Percentiles rank a stretch among this genome's conserved stretches.
These are phyloP conservation scores for Synchiropus splendidus DNA, from an alignment of 2,113 vertebrate genomes.

Conservation along the genomic window DNA sequence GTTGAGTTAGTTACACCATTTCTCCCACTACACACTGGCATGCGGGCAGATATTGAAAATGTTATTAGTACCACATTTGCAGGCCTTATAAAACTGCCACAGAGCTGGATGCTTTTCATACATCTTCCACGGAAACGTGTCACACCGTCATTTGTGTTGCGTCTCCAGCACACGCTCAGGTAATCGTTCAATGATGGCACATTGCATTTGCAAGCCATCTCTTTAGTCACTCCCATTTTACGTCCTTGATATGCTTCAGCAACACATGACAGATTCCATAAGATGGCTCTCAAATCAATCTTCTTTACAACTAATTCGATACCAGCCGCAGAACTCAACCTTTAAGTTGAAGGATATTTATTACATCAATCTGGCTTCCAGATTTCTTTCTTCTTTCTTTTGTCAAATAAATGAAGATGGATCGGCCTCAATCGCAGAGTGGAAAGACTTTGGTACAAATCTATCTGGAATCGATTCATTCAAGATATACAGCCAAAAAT, in stretches of 20 bases:
- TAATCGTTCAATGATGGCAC: constrained; percentile 24
- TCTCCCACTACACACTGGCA: constrained; percentile 30
- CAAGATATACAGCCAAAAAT: too few relatives aligned
- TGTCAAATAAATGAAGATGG: too few relatives aligned
- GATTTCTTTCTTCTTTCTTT: too few relatives aligned
- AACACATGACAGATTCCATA: background rate
- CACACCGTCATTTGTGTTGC: constrained; percentile 27
- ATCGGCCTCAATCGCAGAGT: too few relatives aligned
- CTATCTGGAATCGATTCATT: too few relatives aligned
- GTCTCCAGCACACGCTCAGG: constrained; percentile 34
- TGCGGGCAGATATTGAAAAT: constrained; percentile 45
- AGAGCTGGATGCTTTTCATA: constrained; percentile 41
- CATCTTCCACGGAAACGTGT: constrained; percentile 37
- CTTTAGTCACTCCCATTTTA: constrained; percentile 29
- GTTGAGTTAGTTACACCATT: constrained; percentile 18
- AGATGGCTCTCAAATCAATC: too few relatives aligned
- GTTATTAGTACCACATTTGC: constrained; percentile 54
- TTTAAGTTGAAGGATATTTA: too few relatives aligned
- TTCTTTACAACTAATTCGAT: background rate
- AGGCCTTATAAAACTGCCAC: constrained; percentile 50
- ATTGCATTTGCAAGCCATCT: constrained; percentile 21
- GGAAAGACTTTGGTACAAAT: too few relatives aligned
- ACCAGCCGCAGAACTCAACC: too few relatives aligned
- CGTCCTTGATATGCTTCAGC: constrained; percentile 1
- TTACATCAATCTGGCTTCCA: too few relatives aligned